Conservation (phyloP, 2,113 vertebrate genomes). For the Phalacrocorax brasilianus region DNA sequence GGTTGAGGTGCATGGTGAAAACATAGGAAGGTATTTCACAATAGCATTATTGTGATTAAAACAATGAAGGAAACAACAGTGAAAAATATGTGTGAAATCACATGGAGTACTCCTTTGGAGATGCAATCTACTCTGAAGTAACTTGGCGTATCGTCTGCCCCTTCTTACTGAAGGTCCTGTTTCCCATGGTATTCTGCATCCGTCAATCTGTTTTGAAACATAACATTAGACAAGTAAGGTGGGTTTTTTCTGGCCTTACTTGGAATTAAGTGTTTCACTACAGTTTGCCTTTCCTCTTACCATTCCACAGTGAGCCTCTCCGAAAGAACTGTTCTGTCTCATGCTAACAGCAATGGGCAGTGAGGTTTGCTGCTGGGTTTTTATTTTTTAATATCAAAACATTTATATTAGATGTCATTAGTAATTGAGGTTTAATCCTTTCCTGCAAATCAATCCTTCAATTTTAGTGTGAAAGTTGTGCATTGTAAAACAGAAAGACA, state of each 20-base stretch:
- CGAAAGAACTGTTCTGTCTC: not conserved
- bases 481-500: not conserved
- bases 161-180: not conserved
- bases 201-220: not conserved
- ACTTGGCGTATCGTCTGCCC: not conserved
- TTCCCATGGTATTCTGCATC: not conserved
- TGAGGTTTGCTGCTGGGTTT: not conserved
- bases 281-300: not conserved
- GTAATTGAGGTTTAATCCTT: not conserved
- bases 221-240: not conserved
- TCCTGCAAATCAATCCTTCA: not conserved
- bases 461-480: not conserved
- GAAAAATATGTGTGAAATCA: not conserved
- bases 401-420: not conserved
- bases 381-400: not conserved
- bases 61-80: not conserved
- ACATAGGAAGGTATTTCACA: not conserved
- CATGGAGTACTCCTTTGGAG: not conserved
- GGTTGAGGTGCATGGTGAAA: not conserved
- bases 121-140: not conserved
- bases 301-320: not conserved
- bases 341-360: too few species aligned
- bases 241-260: not conserved
- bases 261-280: not conserved
- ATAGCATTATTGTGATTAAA: not conserved